Conservation (phyloP, 2,888 invertebrate genomes). For the Microplitis deprimator region DNA sequence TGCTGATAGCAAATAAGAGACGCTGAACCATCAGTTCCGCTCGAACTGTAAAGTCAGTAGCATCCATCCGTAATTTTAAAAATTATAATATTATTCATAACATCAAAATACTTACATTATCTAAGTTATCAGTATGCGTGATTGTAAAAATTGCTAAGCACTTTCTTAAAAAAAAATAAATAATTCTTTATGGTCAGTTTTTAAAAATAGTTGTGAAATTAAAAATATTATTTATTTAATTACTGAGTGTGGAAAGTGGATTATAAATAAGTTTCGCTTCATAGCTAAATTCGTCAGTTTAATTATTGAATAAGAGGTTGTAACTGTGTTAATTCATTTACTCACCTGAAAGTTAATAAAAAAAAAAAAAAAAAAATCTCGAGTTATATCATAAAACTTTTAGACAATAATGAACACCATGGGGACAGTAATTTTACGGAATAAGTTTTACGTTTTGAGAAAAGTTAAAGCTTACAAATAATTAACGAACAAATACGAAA, state of each 20-base stretch:
- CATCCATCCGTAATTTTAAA: no score
- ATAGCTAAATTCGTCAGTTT: no score
- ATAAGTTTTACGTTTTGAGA: background rate
- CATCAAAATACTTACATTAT: no score
- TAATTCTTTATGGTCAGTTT: no score
- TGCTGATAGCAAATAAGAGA: slow-evolving; percentile 8
- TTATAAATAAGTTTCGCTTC: no score
- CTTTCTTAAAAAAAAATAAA: no score
- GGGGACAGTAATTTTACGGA: background rate
- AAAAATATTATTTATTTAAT: no score
- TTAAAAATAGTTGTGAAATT: no score
- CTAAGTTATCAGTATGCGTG: no score
- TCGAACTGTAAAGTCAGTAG: background rate
- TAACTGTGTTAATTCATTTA: background rate
- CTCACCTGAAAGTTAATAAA: background rate
- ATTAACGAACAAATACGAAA: background rate
- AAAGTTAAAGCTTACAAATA: background rate
- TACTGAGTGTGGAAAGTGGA: no score
- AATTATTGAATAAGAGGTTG: background rate
- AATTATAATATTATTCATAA: no score
- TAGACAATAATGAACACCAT: background rate
- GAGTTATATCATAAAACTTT: background rate
- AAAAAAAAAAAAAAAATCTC: background rate
- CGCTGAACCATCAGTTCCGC: slow-evolving; percentile 15
- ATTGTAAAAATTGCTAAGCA: no score